Percentiles rank a stretch among this genome's conserved stretches.
Conservation (phyloP, 2,797 vertebrate species). For the Sciurus carolinensis region DNA sequence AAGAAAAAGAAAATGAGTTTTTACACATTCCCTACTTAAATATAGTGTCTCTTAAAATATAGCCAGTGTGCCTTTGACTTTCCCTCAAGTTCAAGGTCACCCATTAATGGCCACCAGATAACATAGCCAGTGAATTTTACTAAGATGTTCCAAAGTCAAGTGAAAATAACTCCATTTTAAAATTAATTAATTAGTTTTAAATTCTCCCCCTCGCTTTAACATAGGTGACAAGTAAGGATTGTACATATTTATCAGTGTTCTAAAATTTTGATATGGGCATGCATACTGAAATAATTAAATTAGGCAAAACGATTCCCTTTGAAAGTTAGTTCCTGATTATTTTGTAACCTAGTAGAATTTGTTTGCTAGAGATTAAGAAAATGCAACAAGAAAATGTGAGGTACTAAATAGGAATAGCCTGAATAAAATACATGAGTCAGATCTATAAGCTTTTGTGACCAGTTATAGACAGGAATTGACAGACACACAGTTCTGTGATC, state of each 20-base stretch:
- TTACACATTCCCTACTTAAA: conserved; percentile 1
- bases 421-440: not conserved
- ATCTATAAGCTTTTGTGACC: not conserved
- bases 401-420: not conserved
- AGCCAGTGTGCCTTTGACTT: not conserved
- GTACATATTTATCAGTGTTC: not conserved
- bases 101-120: not conserved
- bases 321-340: conserved; percentile 13
- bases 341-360: not conserved
- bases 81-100: not conserved
- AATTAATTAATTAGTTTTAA: not conserved
- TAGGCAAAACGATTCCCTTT: not conserved
- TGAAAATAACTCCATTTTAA: not conserved
- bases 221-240: not conserved
- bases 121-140: not conserved
- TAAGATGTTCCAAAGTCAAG: conserved; percentile 10
- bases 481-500: not conserved
- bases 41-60: not conserved
- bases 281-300: not conserved
- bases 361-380: not conserved
- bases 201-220: not conserved
- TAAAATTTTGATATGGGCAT: not conserved
- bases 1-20: not conserved
- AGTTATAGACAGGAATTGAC: not conserved
- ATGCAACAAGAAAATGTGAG: not conserved